Conservation (phyloP, 2,113 vertebrate genomes). For the Sarotherodon lohbergeri region DNA sequence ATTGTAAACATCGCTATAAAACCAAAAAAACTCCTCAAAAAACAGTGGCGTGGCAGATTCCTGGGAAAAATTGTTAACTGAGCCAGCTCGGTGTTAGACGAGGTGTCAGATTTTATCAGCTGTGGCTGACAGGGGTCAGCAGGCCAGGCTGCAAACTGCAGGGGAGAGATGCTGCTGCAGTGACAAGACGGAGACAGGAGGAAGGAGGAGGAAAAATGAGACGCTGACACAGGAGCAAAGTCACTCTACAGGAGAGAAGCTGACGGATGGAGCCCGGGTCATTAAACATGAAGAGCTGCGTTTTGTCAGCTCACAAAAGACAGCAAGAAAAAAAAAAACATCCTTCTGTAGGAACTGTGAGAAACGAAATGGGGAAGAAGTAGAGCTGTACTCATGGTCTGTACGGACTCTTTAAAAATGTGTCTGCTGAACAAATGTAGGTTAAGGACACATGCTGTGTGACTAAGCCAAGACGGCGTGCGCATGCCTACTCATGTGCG, state of each 20-base stretch:
- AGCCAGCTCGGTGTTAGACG: not conserved
- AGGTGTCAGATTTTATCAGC: conserved; percentile 48
- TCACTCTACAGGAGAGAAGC: not conserved
- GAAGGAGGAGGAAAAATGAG: not conserved
- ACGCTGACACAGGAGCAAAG: not conserved
- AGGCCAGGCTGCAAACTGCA: not conserved
- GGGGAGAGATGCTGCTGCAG: not conserved
- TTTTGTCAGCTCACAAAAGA: not conserved
- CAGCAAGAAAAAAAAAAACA: not conserved
- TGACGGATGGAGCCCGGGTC: not conserved
- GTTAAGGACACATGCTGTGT: conserved; percentile 18
- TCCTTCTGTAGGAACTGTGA: not conserved
- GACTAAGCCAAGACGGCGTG: conserved; percentile 1
- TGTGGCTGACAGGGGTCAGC: conserved; percentile 32
- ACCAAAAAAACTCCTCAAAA: rapidly evolving
- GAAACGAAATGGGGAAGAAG: not conserved
- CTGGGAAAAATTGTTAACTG: not conserved
- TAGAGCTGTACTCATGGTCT: not conserved
- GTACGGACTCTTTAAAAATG: not conserved
- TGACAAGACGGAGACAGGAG: not conserved
- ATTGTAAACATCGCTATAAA: not conserved
- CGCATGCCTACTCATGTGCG: not conserved
- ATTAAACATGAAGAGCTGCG: not conserved
- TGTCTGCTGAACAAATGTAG: conserved; percentile 12
- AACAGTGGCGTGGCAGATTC: not conserved